A percentile compares a stretch with the other conserved stretches of the same genome.
These are phyloP conservation scores for Acinonyx jubatus DNA, from an alignment of 2,113 vertebrate species.

Conservation along the genomic window DNA sequence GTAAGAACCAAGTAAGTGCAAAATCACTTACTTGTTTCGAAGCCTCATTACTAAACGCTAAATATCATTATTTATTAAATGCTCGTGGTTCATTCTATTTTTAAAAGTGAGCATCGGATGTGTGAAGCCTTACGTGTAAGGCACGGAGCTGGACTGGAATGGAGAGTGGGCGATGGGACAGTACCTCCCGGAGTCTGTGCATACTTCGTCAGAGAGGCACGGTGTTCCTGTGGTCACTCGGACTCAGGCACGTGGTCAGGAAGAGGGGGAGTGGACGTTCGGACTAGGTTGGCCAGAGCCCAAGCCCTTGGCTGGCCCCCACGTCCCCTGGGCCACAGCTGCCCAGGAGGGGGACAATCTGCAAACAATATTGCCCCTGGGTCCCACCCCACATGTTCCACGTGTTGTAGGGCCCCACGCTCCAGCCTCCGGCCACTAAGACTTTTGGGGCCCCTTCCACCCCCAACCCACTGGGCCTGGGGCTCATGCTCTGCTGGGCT, in stretches of 20 bases:
- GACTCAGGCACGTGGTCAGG: background rate
- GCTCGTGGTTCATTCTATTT: background rate
- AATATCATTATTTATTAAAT: background rate
- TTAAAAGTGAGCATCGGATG: background rate
- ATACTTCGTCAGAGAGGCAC: background rate
- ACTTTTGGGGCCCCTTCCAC: background rate
- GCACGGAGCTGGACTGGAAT: fast-evolving
- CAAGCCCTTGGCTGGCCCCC: background rate
- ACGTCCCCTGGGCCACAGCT: too few species aligned
- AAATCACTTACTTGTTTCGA: background rate
- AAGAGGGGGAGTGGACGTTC: background rate
- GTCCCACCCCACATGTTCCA: fast-evolving
- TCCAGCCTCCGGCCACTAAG: background rate
- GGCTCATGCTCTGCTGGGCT: background rate
- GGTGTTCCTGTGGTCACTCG: background rate
- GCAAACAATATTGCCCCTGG: too few species aligned
- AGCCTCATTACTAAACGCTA: background rate
- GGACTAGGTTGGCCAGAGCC: background rate
- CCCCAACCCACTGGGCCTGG: background rate
- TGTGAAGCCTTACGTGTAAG: too few species aligned
- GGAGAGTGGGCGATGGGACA: background rate
- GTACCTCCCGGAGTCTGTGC: too few species aligned
- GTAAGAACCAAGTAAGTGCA: background rate
- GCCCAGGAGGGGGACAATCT: background rate
- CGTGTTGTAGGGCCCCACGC: fast-evolving